Evolutionary conservation across 2,888 invertebrate species (phyloP).

Genomic region (Trachelus troglodyta): DNA sequence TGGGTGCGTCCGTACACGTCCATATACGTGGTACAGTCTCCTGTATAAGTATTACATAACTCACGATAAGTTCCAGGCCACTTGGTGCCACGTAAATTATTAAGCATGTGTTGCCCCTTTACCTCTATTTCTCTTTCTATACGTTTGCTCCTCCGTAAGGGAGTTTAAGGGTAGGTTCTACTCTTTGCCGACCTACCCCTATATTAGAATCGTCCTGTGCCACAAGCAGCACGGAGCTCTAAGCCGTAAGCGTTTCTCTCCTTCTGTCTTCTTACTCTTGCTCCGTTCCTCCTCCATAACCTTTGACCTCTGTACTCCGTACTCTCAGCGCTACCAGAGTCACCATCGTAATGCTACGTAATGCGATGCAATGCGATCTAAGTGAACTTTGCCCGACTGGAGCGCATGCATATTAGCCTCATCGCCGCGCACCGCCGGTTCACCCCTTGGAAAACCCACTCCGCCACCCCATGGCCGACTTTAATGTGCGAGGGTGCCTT

Average conservation of each 20-base stretch:
- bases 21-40: slow-evolving; percentile 10
- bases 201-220: background rate
- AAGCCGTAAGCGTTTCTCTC: slow-evolving; percentile 5
- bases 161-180: background rate
- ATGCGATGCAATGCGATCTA: slow-evolving; percentile 48
- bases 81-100: slow-evolving; percentile 56
- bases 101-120: slow-evolving; percentile 53
- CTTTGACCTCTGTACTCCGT: background rate
- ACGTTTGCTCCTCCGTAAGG: background rate
- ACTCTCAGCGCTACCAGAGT: background rate
- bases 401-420: slow-evolving; percentile 53
- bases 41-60: slow-evolving; percentile 50
- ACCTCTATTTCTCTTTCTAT: slow-evolving; percentile 22
- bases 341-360: slow-evolving; percentile 44
- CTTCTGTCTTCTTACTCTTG: slow-evolving; percentile 8
- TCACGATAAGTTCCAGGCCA: slow-evolving; percentile 54
- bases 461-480: slow-evolving; percentile 39
- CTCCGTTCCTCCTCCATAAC: background rate
- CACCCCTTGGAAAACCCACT: slow-evolving; percentile 13
- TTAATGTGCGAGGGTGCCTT: slow-evolving; percentile 52
- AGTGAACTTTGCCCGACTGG: slow-evolving; percentile 50
- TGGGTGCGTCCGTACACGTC: slow-evolving; percentile 4
- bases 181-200: background rate
- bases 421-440: slow-evolving; percentile 37
- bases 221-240: slow-evolving; percentile 1